These are phyloP conservation scores for Dendrocincla fuliginosa DNA, from an alignment of 2,797 vertebrate species.

Conservation along the genomic window DNA sequence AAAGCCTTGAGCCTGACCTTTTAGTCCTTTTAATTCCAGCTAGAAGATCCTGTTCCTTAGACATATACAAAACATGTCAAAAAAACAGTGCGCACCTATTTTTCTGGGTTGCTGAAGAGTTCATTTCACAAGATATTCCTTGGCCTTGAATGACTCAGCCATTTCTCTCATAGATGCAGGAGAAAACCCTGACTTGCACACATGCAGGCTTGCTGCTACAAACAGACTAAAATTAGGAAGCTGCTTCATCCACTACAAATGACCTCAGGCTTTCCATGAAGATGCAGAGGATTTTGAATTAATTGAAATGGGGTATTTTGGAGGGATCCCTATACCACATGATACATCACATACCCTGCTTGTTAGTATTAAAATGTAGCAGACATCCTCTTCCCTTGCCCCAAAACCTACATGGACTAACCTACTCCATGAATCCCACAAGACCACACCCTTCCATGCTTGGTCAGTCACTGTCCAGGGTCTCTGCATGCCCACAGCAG, in stretches of 20 bases:
- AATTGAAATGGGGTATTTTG: not conserved
- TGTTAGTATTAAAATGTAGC: not conserved
- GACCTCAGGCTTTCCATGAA: not conserved
- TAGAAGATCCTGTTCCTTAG: not conserved
- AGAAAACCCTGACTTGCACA: not conserved
- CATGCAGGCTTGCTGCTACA: not conserved
- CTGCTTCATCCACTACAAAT: not conserved
- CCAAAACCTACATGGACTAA: not conserved
- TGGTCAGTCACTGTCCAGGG: not conserved
- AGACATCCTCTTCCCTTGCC: not conserved
- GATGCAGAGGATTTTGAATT: not conserved
- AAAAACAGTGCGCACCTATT: not conserved
- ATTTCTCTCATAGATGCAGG: not conserved
- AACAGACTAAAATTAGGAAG: not conserved
- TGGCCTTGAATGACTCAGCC: not conserved
- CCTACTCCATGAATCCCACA: not conserved
- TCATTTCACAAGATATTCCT: not conserved
- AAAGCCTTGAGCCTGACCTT: not conserved
- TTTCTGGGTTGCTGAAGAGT: not conserved
- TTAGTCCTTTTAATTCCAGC: not conserved
- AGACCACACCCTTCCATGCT: not conserved
- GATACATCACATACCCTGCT: not conserved
- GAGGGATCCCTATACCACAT: not conserved
- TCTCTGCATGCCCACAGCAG: not conserved
- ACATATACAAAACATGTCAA: not conserved